phyloP scores from a whole-genome alignment of 2,113 vertebrate species.

The Dicerorhinus sumatrensis region DNA sequence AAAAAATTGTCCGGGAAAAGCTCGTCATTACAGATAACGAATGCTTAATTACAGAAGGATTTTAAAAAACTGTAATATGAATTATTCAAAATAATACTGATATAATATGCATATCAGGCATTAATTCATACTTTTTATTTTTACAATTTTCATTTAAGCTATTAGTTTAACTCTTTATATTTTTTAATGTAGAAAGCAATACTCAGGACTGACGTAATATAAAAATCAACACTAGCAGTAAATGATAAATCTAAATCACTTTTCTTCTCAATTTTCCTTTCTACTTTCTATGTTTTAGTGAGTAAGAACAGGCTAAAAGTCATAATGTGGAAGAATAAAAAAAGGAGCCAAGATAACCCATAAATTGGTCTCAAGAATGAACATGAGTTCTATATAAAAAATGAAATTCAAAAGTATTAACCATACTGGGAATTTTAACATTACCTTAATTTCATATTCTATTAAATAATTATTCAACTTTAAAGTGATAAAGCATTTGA shows the following conservation, averaged over 20 bases:
- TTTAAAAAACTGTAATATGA: background rate
- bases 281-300: background rate
- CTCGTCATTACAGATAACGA: constrained; percentile 22
- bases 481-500: background rate
- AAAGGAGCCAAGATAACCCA: background rate
- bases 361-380: constrained; percentile 36
- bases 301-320: background rate
- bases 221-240: constrained; percentile 4
- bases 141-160: constrained; percentile 40
- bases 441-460: background rate
- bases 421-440: background rate
- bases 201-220: background rate
- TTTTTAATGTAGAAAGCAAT: constrained; percentile 15
- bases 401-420: background rate
- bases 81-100: constrained; percentile 59
- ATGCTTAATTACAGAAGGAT: constrained; percentile 44
- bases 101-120: background rate
- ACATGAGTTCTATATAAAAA: constrained; percentile 21
- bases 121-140: background rate
- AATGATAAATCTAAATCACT: constrained; percentile 20
- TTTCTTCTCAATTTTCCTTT: constrained; percentile 7
- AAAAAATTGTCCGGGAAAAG: background rate
- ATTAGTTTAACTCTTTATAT: background rate
- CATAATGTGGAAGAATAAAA: background rate
- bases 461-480: constrained; percentile 34